Evolutionary conservation across 2,888 invertebrate genomes (phyloP), one percentile per base, ranked within the genome.

Genomic region (Pandemis heparana): DNA sequence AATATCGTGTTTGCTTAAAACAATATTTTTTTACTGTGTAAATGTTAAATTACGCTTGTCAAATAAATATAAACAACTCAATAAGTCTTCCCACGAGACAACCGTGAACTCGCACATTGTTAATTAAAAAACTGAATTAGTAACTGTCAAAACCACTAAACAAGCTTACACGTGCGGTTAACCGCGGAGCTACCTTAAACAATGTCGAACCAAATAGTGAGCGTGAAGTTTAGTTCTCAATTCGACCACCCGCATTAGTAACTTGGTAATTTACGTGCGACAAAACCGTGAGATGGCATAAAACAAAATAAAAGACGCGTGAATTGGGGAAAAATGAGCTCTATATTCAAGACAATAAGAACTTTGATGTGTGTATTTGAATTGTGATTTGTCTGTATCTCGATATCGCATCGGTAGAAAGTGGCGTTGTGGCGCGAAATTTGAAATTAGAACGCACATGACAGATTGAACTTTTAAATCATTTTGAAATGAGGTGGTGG

Each of bases 341-440:
- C 12, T 56, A 56, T 23, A 1, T 56, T 23, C 5, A 12, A 23
- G 5, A 10, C 9, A 0, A 3, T 23, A 56, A 56, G 23, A 23
- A 56, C 10, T 23, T 10, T 5, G 12, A n/a, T 23, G 23, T 5
- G 12, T 23, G 23, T 12, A 23, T 16, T 16, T 56, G 3, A 5
- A 18, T 56, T 23, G 23, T 10, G 23, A 23, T 23, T 56, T 56
- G 10, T 23, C 56, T 18, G 41, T 12, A 63, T 63, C 63, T 63
- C 63, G 43, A 63, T 43, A 43, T 43, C 43, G 63, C 63, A 63
- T 63, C 43, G 32, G 63, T 46, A 63, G 63, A 63, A 63, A 63
- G 63, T 63, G 32, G 23, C 46, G 23, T 23, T 7, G 14, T 14
- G 46, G 63, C 63, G 63, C 63, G 46, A 63, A 63, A 63, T 46